Base-by-base conservation (phyloP, 2,797 vertebrate genomes). In the Varecia variegata region DNA sequence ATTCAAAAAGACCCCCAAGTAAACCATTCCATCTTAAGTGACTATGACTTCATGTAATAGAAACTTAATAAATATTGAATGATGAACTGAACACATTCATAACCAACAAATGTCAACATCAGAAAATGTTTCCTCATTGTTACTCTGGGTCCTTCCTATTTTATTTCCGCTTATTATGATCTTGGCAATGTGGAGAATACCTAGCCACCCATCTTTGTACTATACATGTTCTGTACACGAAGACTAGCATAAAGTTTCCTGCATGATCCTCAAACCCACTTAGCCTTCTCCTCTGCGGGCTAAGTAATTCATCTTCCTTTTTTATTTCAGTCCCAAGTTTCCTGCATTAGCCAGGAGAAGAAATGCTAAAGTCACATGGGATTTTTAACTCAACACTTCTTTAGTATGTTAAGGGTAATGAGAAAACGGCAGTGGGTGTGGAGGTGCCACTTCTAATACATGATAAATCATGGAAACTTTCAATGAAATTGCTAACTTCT, bases 231-330 rank as follows among this genome's bases (percentile, higher is more conserved):
- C 77, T 88, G 40, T 94, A 90, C 30, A 94, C 21, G 40, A 96
- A 97, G 79, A 87, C 88, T 88, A 71, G 96, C 96, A 94, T 93
- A 96, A 96, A 95, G 97, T 97, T 96, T 96, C 92, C 70, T 95
- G 93, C 82, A 73, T 95, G 92, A 90, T 97, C 47, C 85, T 96
- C 93, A 95, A 94, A 87, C 43, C 74, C 94, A 96, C 60, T 97
- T 96, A 97, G 90, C 54, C 58, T 96, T 96, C 62, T 87, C 85
- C 94, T 96, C 47, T 94, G 40, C 43, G 93, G 56, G 74, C 85
- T 96, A 91, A 97, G 96, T 97, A 94, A 97, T 96, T 95, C 60
- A 96, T 96, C 47, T 95, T 79, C 58, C 43, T 76, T 82, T 97
- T 93, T 62, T 68, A 91, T 56, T 88, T 76, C 38, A 90, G 84